These are phyloP conservation scores for Eonycteris spelaea DNA, from an alignment of 2,113 vertebrate genomes.

Conservation along the genomic window DNA sequence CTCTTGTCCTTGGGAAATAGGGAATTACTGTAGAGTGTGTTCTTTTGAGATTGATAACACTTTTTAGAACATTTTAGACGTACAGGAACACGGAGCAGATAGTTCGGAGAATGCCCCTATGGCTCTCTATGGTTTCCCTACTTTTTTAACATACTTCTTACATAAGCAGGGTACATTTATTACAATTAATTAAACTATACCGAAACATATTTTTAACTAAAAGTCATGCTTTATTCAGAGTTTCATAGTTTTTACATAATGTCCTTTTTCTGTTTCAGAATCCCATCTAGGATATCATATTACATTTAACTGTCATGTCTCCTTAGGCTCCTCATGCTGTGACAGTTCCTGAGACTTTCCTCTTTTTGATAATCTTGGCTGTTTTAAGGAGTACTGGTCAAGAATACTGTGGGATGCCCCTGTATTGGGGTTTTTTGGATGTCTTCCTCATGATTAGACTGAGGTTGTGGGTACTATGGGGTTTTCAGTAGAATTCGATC, in stretches of 20 bases:
- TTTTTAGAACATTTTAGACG: background rate
- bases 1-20: background rate
- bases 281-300: background rate
- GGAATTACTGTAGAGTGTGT: background rate
- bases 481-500: background rate
- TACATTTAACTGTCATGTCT: background rate
- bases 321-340: background rate
- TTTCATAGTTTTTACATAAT: background rate
- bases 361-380: background rate
- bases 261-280: background rate
- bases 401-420: background rate
- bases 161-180: background rate
- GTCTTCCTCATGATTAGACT: background rate
- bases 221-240: background rate
- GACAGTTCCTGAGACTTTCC: constrained; percentile 4
- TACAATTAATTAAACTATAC: background rate
- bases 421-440: background rate
- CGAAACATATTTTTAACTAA: background rate
- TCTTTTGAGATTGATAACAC: background rate
- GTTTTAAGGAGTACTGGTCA: background rate
- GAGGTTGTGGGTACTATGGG: background rate
- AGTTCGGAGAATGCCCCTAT: background rate
- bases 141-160: background rate
- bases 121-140: background rate
- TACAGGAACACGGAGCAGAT: background rate